Base-by-base conservation (phyloP, 2,797 vertebrate species). In the Cirrhinus molitorella region DNA sequence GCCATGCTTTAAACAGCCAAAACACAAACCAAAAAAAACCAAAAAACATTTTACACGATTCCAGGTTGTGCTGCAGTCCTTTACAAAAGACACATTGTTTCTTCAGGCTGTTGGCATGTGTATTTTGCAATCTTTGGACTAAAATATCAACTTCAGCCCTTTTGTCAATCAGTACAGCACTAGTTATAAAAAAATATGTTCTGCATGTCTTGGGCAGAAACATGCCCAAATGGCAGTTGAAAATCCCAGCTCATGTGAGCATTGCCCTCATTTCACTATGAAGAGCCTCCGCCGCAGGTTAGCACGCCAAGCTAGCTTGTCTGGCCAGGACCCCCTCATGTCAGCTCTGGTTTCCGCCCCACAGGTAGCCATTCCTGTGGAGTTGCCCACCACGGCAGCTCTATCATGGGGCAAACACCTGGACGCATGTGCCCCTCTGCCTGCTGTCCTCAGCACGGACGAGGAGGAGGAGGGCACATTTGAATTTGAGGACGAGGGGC, bases 21-120 rank as follows among this genome's bases (percentile, higher is more conserved):
- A 86, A 79, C 76, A 79, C 57, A 85, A 47, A 3, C 66, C 67
- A n/a, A n/a, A n/a, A n/a, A n/a, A n/a, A n/a, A n/a, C n/a, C n/a
- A n/a, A n/a, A n/a, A n/a, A n/a, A n/a, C n/a, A n/a, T n/a, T n/a
- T 68, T 72, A 73, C 81, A 88, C 45, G 66, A 79, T 43, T 85
- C 51, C 57, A 81, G 85, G 66, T 43, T 66, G 66, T 72, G 79
- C 61, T 86, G 67, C 13, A 5, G 66, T 71, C 68, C 51, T 82
- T 88, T 81, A 74, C 53, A 85, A 74, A 88, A 79, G 43, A 86
- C 72, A 85, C 78, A 57, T 17, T 1, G 55, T 84, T 89, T 83
- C 83, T 84, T 65, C 61, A 19, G 16, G 28, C 61, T 65, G 61
- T 9, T 2, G 8, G 3, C 1, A 11, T 65, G 28, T 10, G 16